Conservation (phyloP, 2,888 invertebrate species). For the Mythimna lalbum region DNA sequence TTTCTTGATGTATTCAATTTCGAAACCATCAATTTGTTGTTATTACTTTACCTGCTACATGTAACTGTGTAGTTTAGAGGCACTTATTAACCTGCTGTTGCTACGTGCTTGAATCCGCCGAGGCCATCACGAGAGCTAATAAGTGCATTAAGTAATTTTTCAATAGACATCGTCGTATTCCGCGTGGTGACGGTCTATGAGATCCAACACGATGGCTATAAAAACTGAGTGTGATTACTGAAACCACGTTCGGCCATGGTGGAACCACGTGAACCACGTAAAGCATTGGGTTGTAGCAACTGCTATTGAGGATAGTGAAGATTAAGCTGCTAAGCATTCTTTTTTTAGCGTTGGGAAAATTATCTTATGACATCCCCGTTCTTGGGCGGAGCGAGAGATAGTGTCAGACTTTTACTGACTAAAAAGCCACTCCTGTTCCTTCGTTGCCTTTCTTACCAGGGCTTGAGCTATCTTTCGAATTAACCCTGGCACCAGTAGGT, state of each 20-base stretch:
- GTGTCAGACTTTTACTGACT: no score
- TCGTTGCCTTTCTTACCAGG: no score
- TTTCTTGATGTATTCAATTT: not conserved
- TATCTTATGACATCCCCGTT: no score
- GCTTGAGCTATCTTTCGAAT: no score
- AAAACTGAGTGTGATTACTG: constrained; percentile 7
- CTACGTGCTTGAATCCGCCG: constrained; percentile 22
- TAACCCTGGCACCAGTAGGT: no score
- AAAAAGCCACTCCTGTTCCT: no score
- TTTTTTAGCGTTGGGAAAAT: no score
- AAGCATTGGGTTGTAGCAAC: not conserved
- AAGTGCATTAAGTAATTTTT: not conserved
- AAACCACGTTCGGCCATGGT: not conserved
- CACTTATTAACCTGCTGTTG: constrained; percentile 11
- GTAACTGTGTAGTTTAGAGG: not conserved
- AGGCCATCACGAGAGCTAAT: no score
- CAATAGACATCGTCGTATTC: not conserved
- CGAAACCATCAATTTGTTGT: not conserved
- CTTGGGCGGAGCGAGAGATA: no score
- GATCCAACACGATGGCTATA: not conserved
- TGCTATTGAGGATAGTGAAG: not conserved
- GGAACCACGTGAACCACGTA: constrained; percentile 1
- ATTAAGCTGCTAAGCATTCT: not conserved
- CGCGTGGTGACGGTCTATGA: not conserved
- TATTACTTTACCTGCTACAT: not conserved